Base-by-base conservation (phyloP, 2,797 vertebrate species). In the Tiaroga cobitis region DNA sequence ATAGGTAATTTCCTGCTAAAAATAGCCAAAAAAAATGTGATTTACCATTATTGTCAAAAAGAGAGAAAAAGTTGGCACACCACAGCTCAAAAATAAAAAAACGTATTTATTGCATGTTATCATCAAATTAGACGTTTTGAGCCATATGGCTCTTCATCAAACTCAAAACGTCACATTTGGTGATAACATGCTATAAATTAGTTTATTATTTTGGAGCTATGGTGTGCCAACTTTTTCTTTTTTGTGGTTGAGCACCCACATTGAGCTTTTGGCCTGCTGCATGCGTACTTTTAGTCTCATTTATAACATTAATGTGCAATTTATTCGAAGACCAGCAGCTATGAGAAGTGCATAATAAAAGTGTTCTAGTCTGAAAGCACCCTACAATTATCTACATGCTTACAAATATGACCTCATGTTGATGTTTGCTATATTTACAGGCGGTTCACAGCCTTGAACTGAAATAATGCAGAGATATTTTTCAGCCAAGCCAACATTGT, bases 401-500 rank as follows among this genome's bases (percentile, higher is more conserved):
- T 41, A 21, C n/a, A 43, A 16, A 8, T 19, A 56, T 39, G 13
- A 49, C 32, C 49, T 49, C 0, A 4, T n/a, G n/a, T 43, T 43
- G n/a, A 68, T 68, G 37, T 67, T 63, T 65, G 1, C 54, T 13
- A 41, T 29, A 49, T 67, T 83, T 51, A 65, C 24, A 61, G 21
- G 2, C 5, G 2, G 8, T 67, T 34, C 9, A 67, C 74, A 84
- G 34, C 63, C 34, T 26, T 78, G 34, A 54, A 77, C 82, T n/a
- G 37, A 78, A 84, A 69, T 34, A 78, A n/a, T 18, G 8, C 32
- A 21, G 46, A 54, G 63, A 1, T 77, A 56, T 77, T 76, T 83
- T 68, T 83, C 46, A 68, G 43, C 59, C 34, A 56, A 83, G 82
- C 82, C 73, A 56, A 59, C 49, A 68, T 9, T 78, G 59, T 81